Evolutionary conservation across 2,888 invertebrate genomes (phyloP).

Genomic region (Suillia variegata): DNA sequence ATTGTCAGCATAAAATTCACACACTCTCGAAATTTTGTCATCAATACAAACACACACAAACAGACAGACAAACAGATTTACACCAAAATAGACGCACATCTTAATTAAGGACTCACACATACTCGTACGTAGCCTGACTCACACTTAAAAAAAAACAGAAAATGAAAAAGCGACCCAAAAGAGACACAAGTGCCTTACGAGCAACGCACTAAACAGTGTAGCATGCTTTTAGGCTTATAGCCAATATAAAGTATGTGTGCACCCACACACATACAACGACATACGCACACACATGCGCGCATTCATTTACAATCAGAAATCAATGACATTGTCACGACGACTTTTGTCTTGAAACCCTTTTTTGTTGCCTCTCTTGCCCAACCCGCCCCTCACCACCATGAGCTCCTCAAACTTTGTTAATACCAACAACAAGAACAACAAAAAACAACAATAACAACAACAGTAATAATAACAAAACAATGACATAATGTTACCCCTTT

Average conservation of each 20-base stretch:
- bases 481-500: slow-evolving; percentile 32
- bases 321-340: slow-evolving; percentile 44
- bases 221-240: slow-evolving; percentile 22
- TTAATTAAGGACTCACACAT: slow-evolving; percentile 20
- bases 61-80: slow-evolving; percentile 1
- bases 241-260: slow-evolving; percentile 8
- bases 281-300: slow-evolving; percentile 27
- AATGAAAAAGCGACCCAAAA: slow-evolving; percentile 4
- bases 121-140: too few relatives aligned
- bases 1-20: slow-evolving; percentile 11
- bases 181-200: not conserved
- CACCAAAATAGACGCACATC: slow-evolving; percentile 14
- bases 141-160: not conserved
- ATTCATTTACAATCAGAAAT: slow-evolving; percentile 44
- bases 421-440: too few relatives aligned
- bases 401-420: slow-evolving; percentile 4
- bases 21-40: slow-evolving; percentile 13
- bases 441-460: too few relatives aligned
- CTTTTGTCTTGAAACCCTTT: slow-evolving; percentile 33
- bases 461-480: too few relatives aligned
- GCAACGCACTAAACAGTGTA: not conserved
- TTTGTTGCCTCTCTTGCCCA: slow-evolving; percentile 17
- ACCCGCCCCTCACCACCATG: not conserved
- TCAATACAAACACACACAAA: slow-evolving; percentile 9
- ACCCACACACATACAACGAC: slow-evolving; percentile 25